These are phyloP conservation scores for Notarius quadriscutis DNA, from an alignment of 2,113 vertebrate species.

Conservation along the genomic window DNA sequence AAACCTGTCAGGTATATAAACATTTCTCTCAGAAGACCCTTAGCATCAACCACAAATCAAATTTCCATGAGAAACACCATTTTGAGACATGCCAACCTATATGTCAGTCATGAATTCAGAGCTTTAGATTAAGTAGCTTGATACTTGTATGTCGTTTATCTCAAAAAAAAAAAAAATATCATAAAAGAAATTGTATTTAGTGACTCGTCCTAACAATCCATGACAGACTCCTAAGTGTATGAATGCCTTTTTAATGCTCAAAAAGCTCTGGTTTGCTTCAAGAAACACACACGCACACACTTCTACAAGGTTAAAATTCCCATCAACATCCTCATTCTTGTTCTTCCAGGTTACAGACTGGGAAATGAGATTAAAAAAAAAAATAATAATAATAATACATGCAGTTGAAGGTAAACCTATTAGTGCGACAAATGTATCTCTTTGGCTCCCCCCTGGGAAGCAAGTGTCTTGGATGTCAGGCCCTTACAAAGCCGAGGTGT, in stretches of 20 bases:
- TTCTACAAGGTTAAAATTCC: conserved; percentile 48
- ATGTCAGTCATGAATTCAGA: background rate
- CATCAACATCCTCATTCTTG: conserved; percentile 50
- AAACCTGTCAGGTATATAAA: background rate
- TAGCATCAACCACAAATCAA: background rate
- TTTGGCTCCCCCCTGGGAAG: conserved; percentile 58
- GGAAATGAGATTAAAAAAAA: conserved; percentile 47
- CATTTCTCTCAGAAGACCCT: background rate
- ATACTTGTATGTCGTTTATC: background rate
- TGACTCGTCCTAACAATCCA: background rate
- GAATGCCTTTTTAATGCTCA: background rate
- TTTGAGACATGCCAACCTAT: background rate
- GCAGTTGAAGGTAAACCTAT: conserved; percentile 71
- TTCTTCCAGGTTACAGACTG: conserved; percentile 44
- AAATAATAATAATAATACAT: conserved; percentile 57
- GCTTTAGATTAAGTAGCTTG: background rate
- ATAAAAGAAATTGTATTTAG: background rate
- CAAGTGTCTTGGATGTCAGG: conserved; percentile 65
- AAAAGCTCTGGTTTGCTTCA: background rate
- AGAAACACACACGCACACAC: conserved; percentile 3
- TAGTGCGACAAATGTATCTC: conserved; percentile 67
- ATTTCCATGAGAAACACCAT: background rate
- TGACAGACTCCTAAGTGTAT: background rate
- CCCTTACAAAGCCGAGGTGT: conserved; percentile 66
- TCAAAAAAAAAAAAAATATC: background rate